Conservation (phyloP, 2,888 invertebrate genomes). For the Argyra leucocephala region DNA sequence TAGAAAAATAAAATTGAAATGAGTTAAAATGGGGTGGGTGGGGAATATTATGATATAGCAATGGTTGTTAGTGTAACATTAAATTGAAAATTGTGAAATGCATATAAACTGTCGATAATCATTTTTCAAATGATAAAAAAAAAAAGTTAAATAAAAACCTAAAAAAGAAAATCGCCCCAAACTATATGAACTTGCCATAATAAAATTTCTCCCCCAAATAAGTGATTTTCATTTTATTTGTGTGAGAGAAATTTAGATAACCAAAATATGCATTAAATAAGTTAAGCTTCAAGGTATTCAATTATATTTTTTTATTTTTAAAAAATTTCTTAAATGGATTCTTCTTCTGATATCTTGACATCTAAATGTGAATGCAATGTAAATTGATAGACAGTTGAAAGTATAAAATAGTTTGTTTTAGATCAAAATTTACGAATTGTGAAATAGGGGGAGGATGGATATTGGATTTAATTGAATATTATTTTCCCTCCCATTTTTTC, state of each 20-base stretch:
- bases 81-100: constrained; percentile 6
- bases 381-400: no score
- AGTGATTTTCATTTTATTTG: not conserved
- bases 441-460: no score
- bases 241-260: not conserved
- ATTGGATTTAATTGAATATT: no score
- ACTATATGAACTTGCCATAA: not conserved
- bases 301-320: no score
- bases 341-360: no score
- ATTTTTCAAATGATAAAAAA: not conserved
- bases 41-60: no score
- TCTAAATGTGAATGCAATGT: no score
- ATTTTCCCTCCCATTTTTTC: no score
- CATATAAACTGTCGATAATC: constrained; percentile 1
- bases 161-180: not conserved
- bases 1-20: no score
- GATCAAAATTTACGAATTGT: no score
- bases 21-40: not conserved
- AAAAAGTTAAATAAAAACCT: not conserved
- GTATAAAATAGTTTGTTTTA: no score
- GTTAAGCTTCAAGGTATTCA: not conserved
- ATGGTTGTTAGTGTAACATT: constrained; percentile 1
- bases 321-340: no score
- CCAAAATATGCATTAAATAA: not conserved
- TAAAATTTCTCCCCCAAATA: not conserved